Evolutionary conservation across 2,797 vertebrate species (phyloP).

Genomic region (Tokudaia tokunoshimensis): DNA sequence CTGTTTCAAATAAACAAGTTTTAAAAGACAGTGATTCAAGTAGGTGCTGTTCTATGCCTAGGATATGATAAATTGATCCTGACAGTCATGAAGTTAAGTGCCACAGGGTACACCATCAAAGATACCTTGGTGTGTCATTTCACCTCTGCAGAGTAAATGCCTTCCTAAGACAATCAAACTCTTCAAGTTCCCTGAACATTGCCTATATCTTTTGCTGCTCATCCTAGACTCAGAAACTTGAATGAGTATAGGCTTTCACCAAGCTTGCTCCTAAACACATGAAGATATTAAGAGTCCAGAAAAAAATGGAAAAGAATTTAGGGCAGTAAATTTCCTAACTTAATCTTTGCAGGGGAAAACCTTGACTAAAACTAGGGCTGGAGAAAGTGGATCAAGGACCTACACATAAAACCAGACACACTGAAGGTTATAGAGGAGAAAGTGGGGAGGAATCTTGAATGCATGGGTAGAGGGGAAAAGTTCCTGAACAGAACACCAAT

Average conservation of each 20-base stretch:
- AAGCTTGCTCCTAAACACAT: background rate
- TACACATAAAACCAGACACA: too few relatives aligned
- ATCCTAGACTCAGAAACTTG: background rate
- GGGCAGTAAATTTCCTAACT: background rate
- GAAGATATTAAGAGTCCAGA: background rate
- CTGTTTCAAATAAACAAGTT: background rate
- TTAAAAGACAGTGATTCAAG: background rate
- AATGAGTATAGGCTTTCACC: constrained; percentile 6
- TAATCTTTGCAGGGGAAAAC: background rate
- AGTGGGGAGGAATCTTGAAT: too few relatives aligned
- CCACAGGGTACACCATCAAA: background rate
- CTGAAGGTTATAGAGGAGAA: too few relatives aligned
- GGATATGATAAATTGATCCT: background rate
- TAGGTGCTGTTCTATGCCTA: background rate
- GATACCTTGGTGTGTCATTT: background rate
- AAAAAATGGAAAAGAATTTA: background rate
- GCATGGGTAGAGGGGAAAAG: too few relatives aligned
- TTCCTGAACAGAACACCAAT: too few relatives aligned
- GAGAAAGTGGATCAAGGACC: background rate
- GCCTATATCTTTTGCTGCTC: background rate
- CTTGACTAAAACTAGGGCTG: background rate
- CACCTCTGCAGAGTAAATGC: background rate
- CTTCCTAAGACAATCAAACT: background rate
- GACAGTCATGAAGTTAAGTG: background rate
- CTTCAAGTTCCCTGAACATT: background rate